Conservation (phyloP, 2,797 vertebrate species). For the Tadarida brasiliensis region DNA sequence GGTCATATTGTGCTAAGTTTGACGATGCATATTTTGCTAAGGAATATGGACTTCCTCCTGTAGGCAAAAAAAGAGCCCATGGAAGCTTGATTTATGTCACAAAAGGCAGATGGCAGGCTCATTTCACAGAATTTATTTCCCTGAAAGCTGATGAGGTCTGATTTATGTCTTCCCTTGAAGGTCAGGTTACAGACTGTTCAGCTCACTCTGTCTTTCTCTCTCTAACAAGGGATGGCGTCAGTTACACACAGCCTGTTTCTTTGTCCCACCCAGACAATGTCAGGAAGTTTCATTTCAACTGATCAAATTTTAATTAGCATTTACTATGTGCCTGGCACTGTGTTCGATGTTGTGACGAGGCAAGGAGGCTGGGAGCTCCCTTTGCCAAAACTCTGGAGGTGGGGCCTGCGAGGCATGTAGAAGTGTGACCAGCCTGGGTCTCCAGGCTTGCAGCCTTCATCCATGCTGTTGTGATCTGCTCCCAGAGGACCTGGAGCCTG, state of each 20-base stretch:
- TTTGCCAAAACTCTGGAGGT: background rate
- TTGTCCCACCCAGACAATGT: background rate
- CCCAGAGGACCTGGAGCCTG: constrained; percentile 2
- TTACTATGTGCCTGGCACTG: background rate
- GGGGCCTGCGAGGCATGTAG: background rate
- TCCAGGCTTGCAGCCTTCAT: background rate
- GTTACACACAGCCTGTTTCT: background rate
- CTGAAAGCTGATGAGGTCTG: constrained; percentile 77
- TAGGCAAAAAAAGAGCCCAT: constrained; percentile 53
- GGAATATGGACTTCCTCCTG: constrained; percentile 68
- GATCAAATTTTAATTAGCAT: background rate
- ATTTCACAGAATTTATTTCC: constrained; percentile 79
- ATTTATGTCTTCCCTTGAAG: constrained; percentile 75
- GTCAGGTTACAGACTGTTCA: constrained; percentile 58
- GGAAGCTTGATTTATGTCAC: constrained; percentile 79
- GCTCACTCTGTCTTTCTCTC: constrained; percentile 44
- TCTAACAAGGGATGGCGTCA: constrained; percentile 18
- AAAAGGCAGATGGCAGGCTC: constrained; percentile 76
- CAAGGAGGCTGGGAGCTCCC: background rate
- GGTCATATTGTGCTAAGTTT: constrained; percentile 1
- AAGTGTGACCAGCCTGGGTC: background rate
- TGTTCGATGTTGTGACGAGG: background rate
- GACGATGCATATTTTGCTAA: constrained; percentile 67
- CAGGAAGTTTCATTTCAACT: background rate
- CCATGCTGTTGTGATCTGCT: background rate